Evolutionary conservation across 1,140 invertebrate species (phyloP), one percentile per base, ranked within the genome.

Genomic region (Mercenaria mercenaria): DNA sequence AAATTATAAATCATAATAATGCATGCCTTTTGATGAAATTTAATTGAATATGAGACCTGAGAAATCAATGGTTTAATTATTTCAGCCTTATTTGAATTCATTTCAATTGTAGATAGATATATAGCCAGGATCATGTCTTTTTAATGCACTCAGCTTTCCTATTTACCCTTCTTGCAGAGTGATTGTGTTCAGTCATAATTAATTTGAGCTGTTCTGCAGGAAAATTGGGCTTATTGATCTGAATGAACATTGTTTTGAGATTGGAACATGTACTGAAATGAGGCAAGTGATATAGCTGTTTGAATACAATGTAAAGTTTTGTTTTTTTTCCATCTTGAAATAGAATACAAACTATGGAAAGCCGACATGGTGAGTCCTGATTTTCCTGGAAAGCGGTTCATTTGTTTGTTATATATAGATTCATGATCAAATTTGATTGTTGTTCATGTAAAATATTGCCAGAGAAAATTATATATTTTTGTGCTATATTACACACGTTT

Each of bases 151-250:
- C 47, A 29, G 47, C 50, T 79, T 37, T 13, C 26, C 2, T 52
- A 79, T 79, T 23, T 79, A 59, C 50, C 50, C 76, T 26, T 79
- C 29, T 79, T 29, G 23, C 20, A 15, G 76, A 79, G 76, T 79
- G 76, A 79, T 79, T 79, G 76, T 79, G 76, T 79, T 79, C 76
- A 79, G 18, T 77, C 41, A 77, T 77, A 4, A 32, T 50, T 29
- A 4, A 10, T 77, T 26, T 77, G 39, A 23, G 10, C 29, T 15
- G 34, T 39, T 72, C 18, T 72, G 20, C 20, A 41, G 18, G n/a
- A 72, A 72, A 41, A 72, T 13, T 13, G 8, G n/a, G 29, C 8
- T 10, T n/a, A 23, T n/a, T n/a, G n/a, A n/a, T n/a, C n/a, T n/a
- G n/a, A n/a, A n/a, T n/a, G n/a, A n/a, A n/a, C n/a, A n/a, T n/a